Conservation (phyloP, 2,113 vertebrate genomes). For the Plecotus auritus region DNA sequence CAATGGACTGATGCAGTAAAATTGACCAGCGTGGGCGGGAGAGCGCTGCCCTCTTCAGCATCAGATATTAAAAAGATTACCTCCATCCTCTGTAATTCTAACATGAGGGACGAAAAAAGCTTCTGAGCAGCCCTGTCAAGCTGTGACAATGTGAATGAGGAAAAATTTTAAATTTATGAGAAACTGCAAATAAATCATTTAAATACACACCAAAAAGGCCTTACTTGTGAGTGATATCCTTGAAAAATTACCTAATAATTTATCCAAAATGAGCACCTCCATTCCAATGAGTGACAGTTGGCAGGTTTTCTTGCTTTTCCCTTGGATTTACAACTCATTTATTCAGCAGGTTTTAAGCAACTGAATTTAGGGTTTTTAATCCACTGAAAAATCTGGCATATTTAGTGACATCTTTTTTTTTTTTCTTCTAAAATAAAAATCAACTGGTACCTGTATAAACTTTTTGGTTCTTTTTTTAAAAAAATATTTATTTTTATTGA, state of each 20-base stretch:
- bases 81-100: conserved; percentile 25
- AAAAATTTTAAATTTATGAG: conserved; percentile 32
- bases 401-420: neutral
- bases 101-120: neutral
- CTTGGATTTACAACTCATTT: conserved; percentile 25
- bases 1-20: neutral
- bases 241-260: conserved; percentile 52
- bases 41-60: neutral
- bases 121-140: neutral
- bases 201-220: conserved; percentile 12
- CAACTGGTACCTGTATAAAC: neutral
- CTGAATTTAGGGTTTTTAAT: neutral
- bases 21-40: neutral
- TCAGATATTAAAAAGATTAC: conserved; percentile 34
- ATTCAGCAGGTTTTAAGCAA: conserved; percentile 20
- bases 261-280: conserved; percentile 39
- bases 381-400: neutral
- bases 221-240: conserved; percentile 28
- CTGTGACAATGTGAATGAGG: conserved; percentile 37
- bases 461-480: too few relatives aligned
- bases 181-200: conserved; percentile 47
- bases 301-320: neutral
- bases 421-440: conserved; percentile 20
- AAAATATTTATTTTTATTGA: too few relatives aligned
- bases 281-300: neutral